Base-by-base conservation (phyloP, 2,888 invertebrate genomes). In the Volucella zonaria region DNA sequence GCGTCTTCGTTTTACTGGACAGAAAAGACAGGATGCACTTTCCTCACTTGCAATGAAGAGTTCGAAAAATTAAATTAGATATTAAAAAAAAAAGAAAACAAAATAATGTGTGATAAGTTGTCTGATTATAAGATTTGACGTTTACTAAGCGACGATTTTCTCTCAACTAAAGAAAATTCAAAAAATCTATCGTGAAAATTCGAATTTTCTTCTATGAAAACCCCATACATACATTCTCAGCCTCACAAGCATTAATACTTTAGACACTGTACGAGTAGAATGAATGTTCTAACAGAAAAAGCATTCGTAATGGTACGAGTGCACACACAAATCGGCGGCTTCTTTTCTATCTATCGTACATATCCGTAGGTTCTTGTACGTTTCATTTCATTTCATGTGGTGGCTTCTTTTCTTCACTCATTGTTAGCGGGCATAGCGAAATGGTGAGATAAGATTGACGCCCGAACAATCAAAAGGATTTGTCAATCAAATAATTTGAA, bases 101-200 rank as follows among this genome's bases (percentile, higher is more conserved):
- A 66, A 78, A 71, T 67, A 66, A 56, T 78, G 31, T 71, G 43
- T 68, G 49, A 54, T 54, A 62, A 49, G 54, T 74, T 62, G 61
- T 54, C 58, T 61, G 74, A 68, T 78, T 78, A 70, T 87, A 81
- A 85, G 76, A 75, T 87, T 87, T 90, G 91, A 91, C 90, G 91
- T 92, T 91, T 89, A 91, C 91, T 90, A 90, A 91, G 91, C 91
- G 91, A 91, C 91, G 91, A 90, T 91, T 90, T 91, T 92, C 91
- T 92, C 92, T 91, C 91, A 91, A 91, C 91, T 91, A 91, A 91
- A 91, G 91, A 89, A 90, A 90, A 90, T 88, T 88, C 88, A 87
- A 87, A 89, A 90, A 89, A 90, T 88, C 88, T 88, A 86, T 81
- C 88, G 87, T 88, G 88, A 88, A 88, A 89, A 87, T 86, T 88